Evolutionary conservation across 2,113 vertebrate species (phyloP).

Genomic region (Zosterops borbonicus): DNA sequence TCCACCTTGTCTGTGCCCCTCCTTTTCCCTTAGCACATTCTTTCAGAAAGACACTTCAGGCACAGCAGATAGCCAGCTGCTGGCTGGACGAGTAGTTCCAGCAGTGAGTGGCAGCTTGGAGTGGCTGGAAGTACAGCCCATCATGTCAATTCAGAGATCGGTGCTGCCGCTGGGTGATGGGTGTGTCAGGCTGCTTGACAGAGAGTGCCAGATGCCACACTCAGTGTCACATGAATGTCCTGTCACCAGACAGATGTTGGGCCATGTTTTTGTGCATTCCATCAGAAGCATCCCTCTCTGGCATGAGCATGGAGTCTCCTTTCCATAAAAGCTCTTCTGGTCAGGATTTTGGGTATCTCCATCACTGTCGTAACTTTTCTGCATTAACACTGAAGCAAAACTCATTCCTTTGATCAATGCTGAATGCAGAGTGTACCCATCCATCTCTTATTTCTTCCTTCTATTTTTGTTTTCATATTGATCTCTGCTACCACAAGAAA

Average conservation of each 20-base stretch:
- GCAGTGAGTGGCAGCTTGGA: rapidly evolving
- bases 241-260: neutral
- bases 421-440: neutral
- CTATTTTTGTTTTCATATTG: neutral
- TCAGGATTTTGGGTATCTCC: neutral
- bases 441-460: neutral
- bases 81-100: neutral
- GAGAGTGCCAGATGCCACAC: neutral
- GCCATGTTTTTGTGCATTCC: neutral
- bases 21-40: neutral
- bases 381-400: neutral
- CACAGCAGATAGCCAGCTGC: neutral
- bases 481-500: neutral
- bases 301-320: neutral
- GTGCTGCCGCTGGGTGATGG: neutral
- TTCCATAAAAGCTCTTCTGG: neutral
- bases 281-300: neutral
- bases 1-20: neutral
- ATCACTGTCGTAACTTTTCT: neutral
- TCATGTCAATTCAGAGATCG: neutral
- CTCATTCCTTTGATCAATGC: neutral
- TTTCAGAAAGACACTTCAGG: neutral
- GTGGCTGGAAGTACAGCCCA: neutral
- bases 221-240: neutral
- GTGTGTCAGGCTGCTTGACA: neutral